Evolutionary conservation across 2,888 invertebrate genomes (phyloP).

Genomic region (Spisula solida): DNA sequence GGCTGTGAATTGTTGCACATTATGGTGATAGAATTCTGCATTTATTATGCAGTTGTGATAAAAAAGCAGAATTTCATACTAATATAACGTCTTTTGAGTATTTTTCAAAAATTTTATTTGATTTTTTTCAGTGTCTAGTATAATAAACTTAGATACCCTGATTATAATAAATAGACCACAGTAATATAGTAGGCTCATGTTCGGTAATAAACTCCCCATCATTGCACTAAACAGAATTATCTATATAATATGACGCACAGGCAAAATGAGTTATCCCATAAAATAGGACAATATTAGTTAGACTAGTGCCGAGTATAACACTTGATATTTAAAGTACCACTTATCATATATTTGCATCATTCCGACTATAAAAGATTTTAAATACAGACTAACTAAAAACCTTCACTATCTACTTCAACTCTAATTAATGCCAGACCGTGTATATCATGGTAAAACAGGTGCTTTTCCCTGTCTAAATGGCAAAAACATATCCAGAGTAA

Average conservation of each 20-base stretch:
- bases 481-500: conserved; percentile 27
- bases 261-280: not conserved
- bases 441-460: conserved; percentile 54
- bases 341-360: conserved; percentile 50
- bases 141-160: not conserved
- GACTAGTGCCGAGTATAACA: not conserved
- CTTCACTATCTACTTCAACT: conserved; percentile 34
- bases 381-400: conserved; percentile 29
- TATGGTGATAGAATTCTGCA: not conserved
- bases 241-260: not conserved
- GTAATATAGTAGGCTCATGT: conserved; percentile 8
- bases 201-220: conserved; percentile 25
- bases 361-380: conserved; percentile 50
- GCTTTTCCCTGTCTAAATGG: conserved; percentile 31
- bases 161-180: not conserved
- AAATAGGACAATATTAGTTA: not conserved
- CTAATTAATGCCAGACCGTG: conserved; percentile 50
- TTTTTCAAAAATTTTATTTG: not conserved
- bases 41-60: not conserved
- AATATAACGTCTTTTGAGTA: not conserved
- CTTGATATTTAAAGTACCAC: conserved; percentile 40
- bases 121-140: not conserved
- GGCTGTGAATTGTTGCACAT: conserved; percentile 12
- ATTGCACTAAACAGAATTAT: conserved; percentile 50
- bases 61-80: not conserved